Base-by-base conservation (phyloP, 2,888 invertebrate genomes). In the Mythimna albipuncta region DNA sequence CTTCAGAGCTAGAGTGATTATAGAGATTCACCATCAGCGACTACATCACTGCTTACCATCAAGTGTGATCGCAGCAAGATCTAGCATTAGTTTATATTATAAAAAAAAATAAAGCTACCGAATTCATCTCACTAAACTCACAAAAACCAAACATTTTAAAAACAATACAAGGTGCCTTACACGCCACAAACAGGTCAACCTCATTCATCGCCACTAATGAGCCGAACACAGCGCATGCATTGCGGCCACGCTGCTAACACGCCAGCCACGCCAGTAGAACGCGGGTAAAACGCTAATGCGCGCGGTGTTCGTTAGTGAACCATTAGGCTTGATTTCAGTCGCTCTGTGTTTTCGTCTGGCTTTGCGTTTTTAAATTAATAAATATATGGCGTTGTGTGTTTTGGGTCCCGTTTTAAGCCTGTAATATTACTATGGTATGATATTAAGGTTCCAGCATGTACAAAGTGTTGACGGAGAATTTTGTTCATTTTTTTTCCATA, bases 311-410 rank as follows among this genome's bases (percentile, higher is more conserved):
- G 58, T 79, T 83, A 69, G 63, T 16, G 0, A 16, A 55, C 21
- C 54, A 52, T 73, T 83, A 80, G 74, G 80, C 69, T 64, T 79
- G 55, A 50, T 71, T 75, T 32, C 79, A 73, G 57, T 35, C 9
- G 21, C 50, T 58, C 41, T 57, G 21, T 65, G 41, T 41, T 35
- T 13, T 47, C 21, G 47, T 50, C 21, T 35, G 44, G 32, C 26
- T 32, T 50, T 19, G 21, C 11, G 11, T 19, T 54, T 78, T 61
- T 41, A 41, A 74, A 61, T 55, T 7, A 71, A 78, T 78, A 38
- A 47, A 74, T 77, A 69, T 70, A 70, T 38, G 38, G 38, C 35
- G 21, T 44, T 38, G 19, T 70, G 19, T 2, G 21, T 19, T 52
- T 47, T 54, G 71, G 16, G 44, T 47, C 6, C 7, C 7, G 5